Percentiles rank a stretch among this genome's conserved stretches.
Conservation (phyloP, 2,113 vertebrate genomes). For the Coptodon bakossiorum region DNA sequence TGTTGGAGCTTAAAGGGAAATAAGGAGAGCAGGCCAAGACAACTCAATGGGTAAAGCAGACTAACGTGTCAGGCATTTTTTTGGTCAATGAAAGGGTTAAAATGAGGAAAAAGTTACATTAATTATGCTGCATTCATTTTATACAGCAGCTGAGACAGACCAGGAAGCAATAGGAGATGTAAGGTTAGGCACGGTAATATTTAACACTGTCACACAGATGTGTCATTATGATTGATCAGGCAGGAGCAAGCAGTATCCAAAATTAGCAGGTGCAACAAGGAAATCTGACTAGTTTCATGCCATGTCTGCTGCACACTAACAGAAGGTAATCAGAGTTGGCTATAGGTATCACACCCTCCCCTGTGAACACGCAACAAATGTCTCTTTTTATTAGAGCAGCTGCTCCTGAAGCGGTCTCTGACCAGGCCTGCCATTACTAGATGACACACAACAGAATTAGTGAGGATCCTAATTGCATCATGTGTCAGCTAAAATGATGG, state of each 20-base stretch:
- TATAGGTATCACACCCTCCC: not conserved
- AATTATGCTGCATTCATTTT: not conserved
- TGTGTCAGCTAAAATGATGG: conserved; percentile 10
- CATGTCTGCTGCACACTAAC: not conserved
- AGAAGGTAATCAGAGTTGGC: conserved; percentile 19
- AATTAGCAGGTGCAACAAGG: conserved; percentile 14
- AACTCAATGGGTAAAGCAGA: not conserved
- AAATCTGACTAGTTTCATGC: conserved; percentile 8
- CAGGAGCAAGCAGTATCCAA: not conserved
- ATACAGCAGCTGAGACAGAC: not conserved
- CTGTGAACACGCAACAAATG: conserved; percentile 13
- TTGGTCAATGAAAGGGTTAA: not conserved
- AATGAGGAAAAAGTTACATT: not conserved
- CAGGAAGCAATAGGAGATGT: not conserved
- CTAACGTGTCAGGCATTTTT: accelerated
- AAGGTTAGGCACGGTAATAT: not conserved
- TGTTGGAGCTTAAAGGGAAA: not conserved
- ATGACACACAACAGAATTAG: conserved; percentile 22
- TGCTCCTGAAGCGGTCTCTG: conserved; percentile 24
- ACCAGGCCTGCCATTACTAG: not conserved
- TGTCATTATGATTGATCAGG: conserved; percentile 6
- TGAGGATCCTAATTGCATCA: conserved; percentile 17
- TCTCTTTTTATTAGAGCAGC: conserved; percentile 48
- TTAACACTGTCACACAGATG: conserved; percentile 19
- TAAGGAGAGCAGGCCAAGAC: not conserved